Conservation (phyloP, 1,140 invertebrate genomes). For the Drosophila malerkotliana region DNA sequence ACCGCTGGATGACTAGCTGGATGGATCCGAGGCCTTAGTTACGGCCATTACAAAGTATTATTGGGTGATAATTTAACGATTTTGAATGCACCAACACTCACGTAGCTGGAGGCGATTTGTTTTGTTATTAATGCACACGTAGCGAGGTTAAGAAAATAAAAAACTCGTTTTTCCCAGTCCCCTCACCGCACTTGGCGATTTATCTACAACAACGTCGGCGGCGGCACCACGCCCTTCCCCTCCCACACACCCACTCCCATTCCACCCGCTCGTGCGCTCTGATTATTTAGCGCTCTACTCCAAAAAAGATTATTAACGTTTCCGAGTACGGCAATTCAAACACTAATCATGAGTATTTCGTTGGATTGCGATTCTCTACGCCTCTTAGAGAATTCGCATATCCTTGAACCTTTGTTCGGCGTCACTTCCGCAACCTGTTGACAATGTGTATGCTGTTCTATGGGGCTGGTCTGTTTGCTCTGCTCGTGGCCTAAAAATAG, state of each 20-base stretch:
- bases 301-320: conserved; percentile 41
- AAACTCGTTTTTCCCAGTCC: conserved; percentile 48
- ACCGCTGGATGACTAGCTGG: conserved; percentile 23
- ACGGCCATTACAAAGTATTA: conserved; percentile 22
- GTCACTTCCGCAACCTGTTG: conserved; percentile 80
- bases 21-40: conserved; percentile 15
- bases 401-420: conserved; percentile 50
- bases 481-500: conserved; percentile 62
- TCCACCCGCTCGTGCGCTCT: conserved; percentile 26
- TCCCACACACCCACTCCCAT: not conserved
- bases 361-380: conserved; percentile 13
- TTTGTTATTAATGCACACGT: conserved; percentile 62
- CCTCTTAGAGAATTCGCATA: conserved; percentile 3
- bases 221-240: conserved; percentile 35
- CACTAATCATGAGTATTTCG: conserved; percentile 40
- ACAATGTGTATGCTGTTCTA: conserved; percentile 50
- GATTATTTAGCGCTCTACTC: conserved; percentile 38
- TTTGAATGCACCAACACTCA: conserved; percentile 28
- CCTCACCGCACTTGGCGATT: conserved; percentile 13
- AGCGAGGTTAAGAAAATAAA: conserved; percentile 58
- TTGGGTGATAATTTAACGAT: conserved; percentile 37
- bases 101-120: conserved; percentile 36
- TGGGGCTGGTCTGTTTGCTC: conserved; percentile 32
- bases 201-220: conserved; percentile 19
- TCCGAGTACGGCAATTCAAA: conserved; percentile 37